Percentiles rank a stretch among this genome's conserved stretches.
phyloP scores from a whole-genome alignment of 2,888 invertebrate genomes.

The Argynnis bischoffii region DNA sequence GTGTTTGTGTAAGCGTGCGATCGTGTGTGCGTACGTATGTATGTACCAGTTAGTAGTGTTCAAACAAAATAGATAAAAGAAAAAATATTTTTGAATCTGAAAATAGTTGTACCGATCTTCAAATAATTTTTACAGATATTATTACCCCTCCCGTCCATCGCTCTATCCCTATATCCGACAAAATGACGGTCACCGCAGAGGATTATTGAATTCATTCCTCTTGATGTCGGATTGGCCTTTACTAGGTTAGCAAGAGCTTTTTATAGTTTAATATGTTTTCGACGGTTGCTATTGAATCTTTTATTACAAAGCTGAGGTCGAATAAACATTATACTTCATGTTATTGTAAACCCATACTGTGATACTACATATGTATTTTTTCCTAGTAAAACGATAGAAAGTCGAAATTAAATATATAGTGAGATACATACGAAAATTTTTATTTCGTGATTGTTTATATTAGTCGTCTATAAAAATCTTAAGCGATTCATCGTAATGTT shows the following conservation, averaged over 20 bases:
- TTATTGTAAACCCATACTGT: neutral
- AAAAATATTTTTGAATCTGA: neutral
- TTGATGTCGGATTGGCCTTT: constrained; percentile 35
- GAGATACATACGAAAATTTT: neutral
- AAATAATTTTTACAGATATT: constrained; percentile 3
- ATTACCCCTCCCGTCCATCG: constrained; percentile 15
- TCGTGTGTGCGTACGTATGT: too few relatives aligned
- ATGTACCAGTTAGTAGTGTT: neutral
- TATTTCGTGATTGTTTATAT: neutral
- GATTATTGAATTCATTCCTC: constrained; percentile 39
- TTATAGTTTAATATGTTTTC: constrained; percentile 28
- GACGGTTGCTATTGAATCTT: constrained; percentile 23
- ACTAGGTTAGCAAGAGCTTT: constrained; percentile 23
- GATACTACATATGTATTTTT: neutral
- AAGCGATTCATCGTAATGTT: constrained; percentile 26
- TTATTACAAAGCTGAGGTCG: constrained; percentile 12
- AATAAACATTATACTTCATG: neutral
- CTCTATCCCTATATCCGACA: constrained; percentile 14
- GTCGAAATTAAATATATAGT: too few relatives aligned
- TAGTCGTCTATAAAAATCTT: constrained; percentile 12
- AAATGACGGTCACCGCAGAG: constrained; percentile 16
- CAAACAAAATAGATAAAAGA: neutral
- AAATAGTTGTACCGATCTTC: neutral
- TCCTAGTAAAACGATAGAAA: too few relatives aligned
- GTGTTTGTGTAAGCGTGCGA: too few relatives aligned